These are phyloP conservation scores for Alexandromys fortis DNA, from an alignment of 2,113 vertebrate species.

Conservation along the genomic window DNA sequence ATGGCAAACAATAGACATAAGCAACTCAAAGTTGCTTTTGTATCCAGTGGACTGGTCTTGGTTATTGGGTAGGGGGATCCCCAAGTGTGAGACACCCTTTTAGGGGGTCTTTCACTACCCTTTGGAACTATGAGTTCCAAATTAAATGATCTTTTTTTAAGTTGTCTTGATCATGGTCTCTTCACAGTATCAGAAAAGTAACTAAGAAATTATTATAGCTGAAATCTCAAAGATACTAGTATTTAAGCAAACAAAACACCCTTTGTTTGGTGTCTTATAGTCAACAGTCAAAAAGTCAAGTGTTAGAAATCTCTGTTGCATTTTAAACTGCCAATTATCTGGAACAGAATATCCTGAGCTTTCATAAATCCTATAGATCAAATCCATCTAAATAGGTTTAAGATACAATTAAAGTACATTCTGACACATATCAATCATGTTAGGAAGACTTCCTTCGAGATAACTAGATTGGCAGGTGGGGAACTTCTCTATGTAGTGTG, in stretches of 20 bases:
- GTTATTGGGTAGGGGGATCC: too few relatives aligned
- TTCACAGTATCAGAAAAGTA: neutral
- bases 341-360: neutral
- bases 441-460: neutral
- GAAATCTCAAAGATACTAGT: neutral
- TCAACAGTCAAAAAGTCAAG: neutral
- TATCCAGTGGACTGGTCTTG: too few relatives aligned
- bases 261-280: slow-evolving; percentile 8
- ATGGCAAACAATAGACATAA: neutral
- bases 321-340: slow-evolving; percentile 5
- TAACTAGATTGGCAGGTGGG: neutral
- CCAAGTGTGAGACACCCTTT: too few relatives aligned
- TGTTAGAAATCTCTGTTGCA: neutral
- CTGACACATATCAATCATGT: neutral
- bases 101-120: neutral
- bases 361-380: neutral
- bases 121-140: neutral
- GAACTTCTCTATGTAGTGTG: neutral
- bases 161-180: neutral
- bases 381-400: neutral
- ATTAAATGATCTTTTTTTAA: neutral
- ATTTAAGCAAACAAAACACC: neutral
- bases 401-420: neutral
- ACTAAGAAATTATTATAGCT: neutral
- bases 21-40: neutral